phyloP scores from a whole-genome alignment of 2,797 vertebrate genomes.

The Melanotaenia pygmaea region DNA sequence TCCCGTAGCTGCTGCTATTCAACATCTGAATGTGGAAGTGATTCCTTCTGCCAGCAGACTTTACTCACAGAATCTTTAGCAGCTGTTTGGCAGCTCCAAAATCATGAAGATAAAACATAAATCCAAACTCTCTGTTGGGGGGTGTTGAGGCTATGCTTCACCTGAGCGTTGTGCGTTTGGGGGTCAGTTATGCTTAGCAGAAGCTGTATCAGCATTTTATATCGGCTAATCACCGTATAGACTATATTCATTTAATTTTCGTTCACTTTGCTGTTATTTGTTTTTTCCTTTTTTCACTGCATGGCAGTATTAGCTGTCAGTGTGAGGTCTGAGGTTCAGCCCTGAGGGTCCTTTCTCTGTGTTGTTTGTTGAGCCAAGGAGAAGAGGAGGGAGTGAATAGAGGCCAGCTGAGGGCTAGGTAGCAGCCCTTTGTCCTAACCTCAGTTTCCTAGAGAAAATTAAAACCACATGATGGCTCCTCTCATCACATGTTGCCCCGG shows the following conservation, averaged over 20 bases:
- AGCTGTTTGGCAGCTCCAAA: slow-evolving; percentile 63
- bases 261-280: slow-evolving; percentile 16
- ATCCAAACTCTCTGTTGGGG: slow-evolving; percentile 48
- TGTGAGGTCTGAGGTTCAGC: slow-evolving; percentile 20
- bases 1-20: slow-evolving; percentile 54
- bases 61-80: slow-evolving; percentile 56
- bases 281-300: not conserved
- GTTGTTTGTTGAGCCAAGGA: slow-evolving; percentile 39
- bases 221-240: slow-evolving; percentile 18
- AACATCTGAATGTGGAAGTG: slow-evolving; percentile 48
- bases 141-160: slow-evolving; percentile 5
- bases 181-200: not conserved
- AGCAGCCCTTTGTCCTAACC: slow-evolving; percentile 64
- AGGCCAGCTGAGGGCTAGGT: slow-evolving; percentile 67
- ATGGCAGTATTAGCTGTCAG: slow-evolving; percentile 13
- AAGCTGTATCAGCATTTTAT: slow-evolving; percentile 11
- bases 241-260: slow-evolving; percentile 14
- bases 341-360: slow-evolving; percentile 27
- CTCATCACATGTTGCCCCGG: slow-evolving; percentile 38
- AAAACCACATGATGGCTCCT: slow-evolving; percentile 70
- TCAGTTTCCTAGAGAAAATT: slow-evolving; percentile 64
- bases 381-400: slow-evolving; percentile 44
- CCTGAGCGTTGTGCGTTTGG: not conserved
- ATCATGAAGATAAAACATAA: slow-evolving; percentile 31
- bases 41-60: slow-evolving; percentile 53